Conservation (phyloP, 2,888 invertebrate species). For the Iselma pallidipennis region DNA sequence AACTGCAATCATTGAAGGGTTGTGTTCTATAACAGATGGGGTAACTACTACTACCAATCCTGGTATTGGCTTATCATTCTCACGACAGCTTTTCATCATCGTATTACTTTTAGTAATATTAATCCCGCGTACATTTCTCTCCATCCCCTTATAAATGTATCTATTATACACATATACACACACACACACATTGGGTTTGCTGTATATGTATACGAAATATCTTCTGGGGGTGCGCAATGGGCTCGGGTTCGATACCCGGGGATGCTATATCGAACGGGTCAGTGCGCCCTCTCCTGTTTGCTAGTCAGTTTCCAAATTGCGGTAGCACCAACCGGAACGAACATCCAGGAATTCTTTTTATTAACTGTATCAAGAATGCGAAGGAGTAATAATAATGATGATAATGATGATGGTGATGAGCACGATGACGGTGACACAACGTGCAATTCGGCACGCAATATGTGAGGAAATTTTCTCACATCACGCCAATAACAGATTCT, state of each 20-base stretch:
- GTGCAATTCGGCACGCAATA: not conserved
- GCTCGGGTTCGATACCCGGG: conserved; percentile 35
- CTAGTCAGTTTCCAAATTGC: conserved; percentile 28
- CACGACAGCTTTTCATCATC: not conserved
- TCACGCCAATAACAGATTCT: not conserved
- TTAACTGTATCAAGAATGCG: too few relatives aligned
- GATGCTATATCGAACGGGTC: conserved; percentile 35
- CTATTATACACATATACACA: not conserved
- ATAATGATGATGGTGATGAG: not conserved
- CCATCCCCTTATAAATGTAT: not conserved
- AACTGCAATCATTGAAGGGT: not conserved
- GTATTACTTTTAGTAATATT: not conserved
- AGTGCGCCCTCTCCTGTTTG: conserved; percentile 28
- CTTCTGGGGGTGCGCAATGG: conserved; percentile 26
- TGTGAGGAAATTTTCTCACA: not conserved
- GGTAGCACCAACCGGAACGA: not conserved
- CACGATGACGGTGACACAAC: not conserved
- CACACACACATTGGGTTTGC: not conserved
- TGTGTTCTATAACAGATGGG: not conserved
- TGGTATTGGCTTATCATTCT: not conserved
- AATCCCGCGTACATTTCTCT: not conserved
- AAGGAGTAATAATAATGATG: not conserved
- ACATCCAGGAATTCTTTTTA: not conserved
- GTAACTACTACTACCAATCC: not conserved
- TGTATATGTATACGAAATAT: not conserved